A percentile compares a stretch with the other conserved stretches of the same genome.
phyloP scores from a whole-genome alignment of 2,888 invertebrate species.

The Drosophila yooni region DNA sequence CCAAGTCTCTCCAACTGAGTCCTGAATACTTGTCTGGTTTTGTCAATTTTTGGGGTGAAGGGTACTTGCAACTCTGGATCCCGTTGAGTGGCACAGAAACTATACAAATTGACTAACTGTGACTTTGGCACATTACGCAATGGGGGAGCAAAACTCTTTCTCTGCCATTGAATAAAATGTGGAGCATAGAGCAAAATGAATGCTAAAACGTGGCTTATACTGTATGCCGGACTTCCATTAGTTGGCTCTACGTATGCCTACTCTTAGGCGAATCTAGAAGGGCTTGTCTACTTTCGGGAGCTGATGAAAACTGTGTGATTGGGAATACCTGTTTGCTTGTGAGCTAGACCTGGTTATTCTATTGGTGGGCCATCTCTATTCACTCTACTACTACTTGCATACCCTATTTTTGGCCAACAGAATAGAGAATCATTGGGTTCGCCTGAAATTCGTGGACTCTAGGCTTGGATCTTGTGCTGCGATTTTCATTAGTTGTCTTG shows the following conservation, averaged over 20 bases:
- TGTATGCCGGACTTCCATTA: background rate
- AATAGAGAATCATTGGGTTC: background rate
- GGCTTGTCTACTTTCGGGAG: background rate
- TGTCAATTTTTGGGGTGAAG: background rate
- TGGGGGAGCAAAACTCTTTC: background rate
- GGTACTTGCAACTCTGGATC: background rate
- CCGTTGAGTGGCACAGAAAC: background rate
- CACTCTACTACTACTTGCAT: background rate
- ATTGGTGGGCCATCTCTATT: background rate
- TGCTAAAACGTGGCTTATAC: background rate
- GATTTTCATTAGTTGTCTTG: background rate
- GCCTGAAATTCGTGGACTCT: background rate
- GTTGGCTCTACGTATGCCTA: background rate
- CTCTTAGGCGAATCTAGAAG: background rate
- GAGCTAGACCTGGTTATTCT: background rate
- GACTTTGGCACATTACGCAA: conserved; percentile 1
- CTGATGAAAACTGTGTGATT: background rate
- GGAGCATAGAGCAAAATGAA: background rate
- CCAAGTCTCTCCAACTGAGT: background rate
- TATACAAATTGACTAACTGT: background rate
- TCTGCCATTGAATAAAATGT: background rate
- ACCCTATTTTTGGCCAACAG: background rate
- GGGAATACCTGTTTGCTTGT: background rate
- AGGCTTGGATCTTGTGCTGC: background rate
- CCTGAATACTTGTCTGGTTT: background rate